phyloP scores from a whole-genome alignment of 2,113 vertebrate genomes.

The Callithrix jacchus region DNA sequence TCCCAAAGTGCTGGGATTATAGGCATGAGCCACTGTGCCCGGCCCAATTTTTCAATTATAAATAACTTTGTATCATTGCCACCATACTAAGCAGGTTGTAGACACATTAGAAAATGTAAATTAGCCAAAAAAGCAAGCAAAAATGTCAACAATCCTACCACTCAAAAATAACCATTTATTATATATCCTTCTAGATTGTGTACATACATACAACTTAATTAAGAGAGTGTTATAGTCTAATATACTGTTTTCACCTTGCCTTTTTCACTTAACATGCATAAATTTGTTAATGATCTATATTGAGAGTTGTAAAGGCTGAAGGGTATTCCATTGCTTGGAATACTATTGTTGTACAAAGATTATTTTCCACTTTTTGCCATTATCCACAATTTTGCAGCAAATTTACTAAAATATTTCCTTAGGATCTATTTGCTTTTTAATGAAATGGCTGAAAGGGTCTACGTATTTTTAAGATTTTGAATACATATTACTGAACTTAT shows the following conservation, averaged over 20 bases:
- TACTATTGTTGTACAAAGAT: background rate
- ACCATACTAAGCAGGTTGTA: background rate
- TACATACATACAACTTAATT: background rate
- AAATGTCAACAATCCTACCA: background rate
- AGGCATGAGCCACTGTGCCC: too few relatives aligned
- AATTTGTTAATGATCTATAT: background rate
- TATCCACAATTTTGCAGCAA: background rate
- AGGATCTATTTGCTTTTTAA: background rate
- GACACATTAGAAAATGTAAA: constrained; percentile 21
- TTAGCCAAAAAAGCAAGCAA: background rate
- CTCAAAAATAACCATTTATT: constrained; percentile 5
- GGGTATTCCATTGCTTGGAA: background rate
- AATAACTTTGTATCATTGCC: background rate
- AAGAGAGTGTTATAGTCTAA: background rate
- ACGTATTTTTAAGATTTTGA: background rate
- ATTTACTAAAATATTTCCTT: background rate
- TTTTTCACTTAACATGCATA: background rate
- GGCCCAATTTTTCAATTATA: background rate
- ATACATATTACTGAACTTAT: background rate
- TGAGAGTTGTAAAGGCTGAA: background rate
- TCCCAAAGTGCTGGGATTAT: too few relatives aligned
- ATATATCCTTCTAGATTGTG: background rate
- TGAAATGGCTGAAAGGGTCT: background rate
- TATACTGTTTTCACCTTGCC: background rate
- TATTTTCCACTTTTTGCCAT: background rate